Evolutionary conservation across 2,888 invertebrate genomes (phyloP).

Genomic region (Masnerella sp.): DNA sequence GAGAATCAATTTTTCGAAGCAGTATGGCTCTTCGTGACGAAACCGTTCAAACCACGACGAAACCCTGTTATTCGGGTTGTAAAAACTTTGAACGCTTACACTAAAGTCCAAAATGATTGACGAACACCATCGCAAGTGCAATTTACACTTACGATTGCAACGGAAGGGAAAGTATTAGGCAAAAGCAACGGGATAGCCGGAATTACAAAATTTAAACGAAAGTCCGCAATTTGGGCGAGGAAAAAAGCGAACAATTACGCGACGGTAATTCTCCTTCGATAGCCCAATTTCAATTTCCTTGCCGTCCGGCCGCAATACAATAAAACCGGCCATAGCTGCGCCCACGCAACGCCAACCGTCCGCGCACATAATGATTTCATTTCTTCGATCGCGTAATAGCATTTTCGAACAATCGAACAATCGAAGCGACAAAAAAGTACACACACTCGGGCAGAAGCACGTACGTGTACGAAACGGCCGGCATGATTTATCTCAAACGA

Average conservation of each 20-base stretch:
- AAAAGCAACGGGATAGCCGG: not conserved
- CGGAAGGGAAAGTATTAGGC: not conserved
- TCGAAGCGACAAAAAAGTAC: conserved; percentile 18
- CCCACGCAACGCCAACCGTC: conserved; percentile 17
- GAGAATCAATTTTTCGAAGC: too few relatives aligned
- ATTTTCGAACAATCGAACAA: conserved; percentile 15
- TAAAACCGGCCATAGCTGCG: conserved; percentile 13
- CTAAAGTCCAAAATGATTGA: too few relatives aligned
- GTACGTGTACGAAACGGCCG: not conserved
- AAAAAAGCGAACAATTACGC: conserved; percentile 21
- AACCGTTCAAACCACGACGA: too few relatives aligned
- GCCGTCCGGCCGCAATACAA: conserved; percentile 5
- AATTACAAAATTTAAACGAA: conserved; percentile 16
- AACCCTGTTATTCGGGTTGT: too few relatives aligned
- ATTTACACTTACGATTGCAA: not conserved
- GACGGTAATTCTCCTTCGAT: conserved; percentile 12
- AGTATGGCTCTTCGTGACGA: too few relatives aligned
- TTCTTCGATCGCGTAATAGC: conserved; percentile 37
- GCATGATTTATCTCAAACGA: conserved; percentile 45
- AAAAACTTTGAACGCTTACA: too few relatives aligned
- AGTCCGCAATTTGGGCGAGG: conserved; percentile 3
- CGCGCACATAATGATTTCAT: conserved; percentile 37
- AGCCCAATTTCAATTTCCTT: conserved; percentile 32
- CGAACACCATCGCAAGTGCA: too few relatives aligned
- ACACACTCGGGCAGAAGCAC: not conserved